These are phyloP conservation scores for Dicerorhinus sumatrensis DNA, from an alignment of 2,113 vertebrate species.

Conservation along the genomic window DNA sequence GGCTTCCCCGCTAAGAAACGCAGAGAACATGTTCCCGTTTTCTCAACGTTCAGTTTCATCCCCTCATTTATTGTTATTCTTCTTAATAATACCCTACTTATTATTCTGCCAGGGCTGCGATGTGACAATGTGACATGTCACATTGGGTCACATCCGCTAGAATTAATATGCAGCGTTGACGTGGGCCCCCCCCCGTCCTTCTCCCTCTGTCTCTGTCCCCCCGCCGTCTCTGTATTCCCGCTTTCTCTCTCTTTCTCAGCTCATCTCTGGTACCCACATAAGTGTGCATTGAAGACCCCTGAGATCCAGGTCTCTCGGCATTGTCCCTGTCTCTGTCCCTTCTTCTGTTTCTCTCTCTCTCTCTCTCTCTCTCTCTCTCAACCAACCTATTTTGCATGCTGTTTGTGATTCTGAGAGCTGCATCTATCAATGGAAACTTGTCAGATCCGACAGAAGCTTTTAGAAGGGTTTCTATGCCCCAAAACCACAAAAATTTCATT, in stretches of 20 bases:
- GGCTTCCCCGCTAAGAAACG: constrained; percentile 86
- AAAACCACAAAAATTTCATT: constrained; percentile 99
- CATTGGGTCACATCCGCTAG: constrained; percentile 96
- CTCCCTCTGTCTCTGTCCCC: constrained; percentile 87
- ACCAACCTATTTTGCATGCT: constrained; percentile 97
- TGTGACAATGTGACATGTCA: constrained; percentile 94
- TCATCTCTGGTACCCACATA: constrained; percentile 90
- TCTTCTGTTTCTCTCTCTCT: constrained; percentile 86
- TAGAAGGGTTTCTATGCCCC: constrained; percentile 98
- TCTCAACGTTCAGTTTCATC: constrained; percentile 83
- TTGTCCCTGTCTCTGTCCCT: constrained; percentile 87
- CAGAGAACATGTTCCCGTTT: constrained; percentile 86
- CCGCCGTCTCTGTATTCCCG: constrained; percentile 85
- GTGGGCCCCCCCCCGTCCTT: constrained; percentile 86
- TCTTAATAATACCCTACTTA: constrained; percentile 83
- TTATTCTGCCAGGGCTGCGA: constrained; percentile 93
- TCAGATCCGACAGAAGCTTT: constrained; percentile 99
- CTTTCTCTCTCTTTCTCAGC: constrained; percentile 87
- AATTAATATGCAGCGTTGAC: constrained; percentile 94
- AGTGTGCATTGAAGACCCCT: constrained; percentile 94
- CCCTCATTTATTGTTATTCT: constrained; percentile 84
- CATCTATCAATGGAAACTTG: constrained; percentile 99
- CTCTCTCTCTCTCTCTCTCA: constrained; percentile 88
- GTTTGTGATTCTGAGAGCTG: constrained; percentile 99
- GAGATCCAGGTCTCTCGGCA: constrained; percentile 93